These are phyloP conservation scores for Nymphicus hollandicus DNA, from an alignment of 2,113 vertebrate species.

Conservation along the genomic window DNA sequence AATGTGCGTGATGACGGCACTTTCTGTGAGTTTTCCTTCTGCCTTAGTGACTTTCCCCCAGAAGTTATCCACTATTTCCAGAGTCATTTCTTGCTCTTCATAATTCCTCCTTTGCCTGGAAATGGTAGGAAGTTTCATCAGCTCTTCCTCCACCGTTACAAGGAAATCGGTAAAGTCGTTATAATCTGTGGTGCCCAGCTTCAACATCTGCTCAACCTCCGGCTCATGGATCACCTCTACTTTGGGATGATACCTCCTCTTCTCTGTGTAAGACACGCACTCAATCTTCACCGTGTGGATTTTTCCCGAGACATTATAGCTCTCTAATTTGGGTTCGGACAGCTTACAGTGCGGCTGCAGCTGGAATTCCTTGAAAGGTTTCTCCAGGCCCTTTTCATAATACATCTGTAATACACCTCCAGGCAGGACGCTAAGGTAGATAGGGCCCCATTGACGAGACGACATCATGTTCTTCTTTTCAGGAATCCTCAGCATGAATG, in stretches of 20 bases:
- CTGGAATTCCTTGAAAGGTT: slow-evolving; percentile 93
- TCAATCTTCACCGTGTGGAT: slow-evolving; percentile 93
- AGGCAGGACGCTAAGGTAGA: slow-evolving; percentile 85
- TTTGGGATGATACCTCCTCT: slow-evolving; percentile 89
- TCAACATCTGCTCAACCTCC: slow-evolving; percentile 90
- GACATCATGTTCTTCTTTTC: slow-evolving; percentile 99
- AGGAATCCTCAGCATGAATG: slow-evolving; percentile 93
- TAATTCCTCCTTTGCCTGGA: slow-evolving; percentile 81
- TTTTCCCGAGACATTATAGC: slow-evolving; percentile 84
- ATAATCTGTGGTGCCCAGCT: slow-evolving; percentile 87
- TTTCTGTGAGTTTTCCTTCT: slow-evolving; percentile 80
- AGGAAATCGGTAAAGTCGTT: slow-evolving; percentile 86
- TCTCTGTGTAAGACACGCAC: slow-evolving; percentile 86
- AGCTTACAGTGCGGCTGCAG: slow-evolving; percentile 84
- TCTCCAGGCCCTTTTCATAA: slow-evolving; percentile 93
- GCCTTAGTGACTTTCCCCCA: slow-evolving; percentile 85
- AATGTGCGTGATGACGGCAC: slow-evolving; percentile 81
- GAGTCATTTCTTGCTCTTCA: slow-evolving; percentile 88
- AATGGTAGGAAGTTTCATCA: slow-evolving; percentile 77
- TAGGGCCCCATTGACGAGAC: slow-evolving; percentile 94
- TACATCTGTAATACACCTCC: slow-evolving; percentile 94
- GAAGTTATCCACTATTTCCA: slow-evolving; percentile 90
- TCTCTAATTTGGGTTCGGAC: slow-evolving; percentile 89
- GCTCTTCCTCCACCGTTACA: slow-evolving; percentile 85
- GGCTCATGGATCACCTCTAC: slow-evolving; percentile 84